Conservation (phyloP, 2,113 vertebrate genomes). For the Gracilinanus agilis region DNA sequence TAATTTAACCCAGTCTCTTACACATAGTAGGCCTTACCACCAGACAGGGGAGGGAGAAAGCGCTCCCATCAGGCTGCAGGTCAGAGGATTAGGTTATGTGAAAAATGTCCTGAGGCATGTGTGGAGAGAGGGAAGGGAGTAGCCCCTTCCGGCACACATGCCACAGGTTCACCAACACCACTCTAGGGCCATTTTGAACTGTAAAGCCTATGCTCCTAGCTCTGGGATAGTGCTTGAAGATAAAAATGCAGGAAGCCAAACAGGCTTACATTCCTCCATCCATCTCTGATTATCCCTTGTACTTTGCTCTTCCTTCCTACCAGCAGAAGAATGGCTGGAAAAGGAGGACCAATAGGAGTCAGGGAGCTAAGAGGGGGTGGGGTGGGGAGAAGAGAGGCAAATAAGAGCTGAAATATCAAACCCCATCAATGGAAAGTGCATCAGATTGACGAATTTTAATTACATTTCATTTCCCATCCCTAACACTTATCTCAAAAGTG, state of each 20-base stretch:
- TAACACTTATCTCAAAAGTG: constrained; percentile 85
- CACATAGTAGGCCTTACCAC: too few relatives aligned
- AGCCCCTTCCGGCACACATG: too few relatives aligned
- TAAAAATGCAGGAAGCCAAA: background rate
- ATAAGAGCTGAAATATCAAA: background rate
- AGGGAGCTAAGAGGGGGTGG: background rate
- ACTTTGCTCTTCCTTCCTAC: background rate
- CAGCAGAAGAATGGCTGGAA: constrained; percentile 8
- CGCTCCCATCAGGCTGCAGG: too few relatives aligned
- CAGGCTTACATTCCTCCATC: background rate
- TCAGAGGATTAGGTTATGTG: too few relatives aligned
- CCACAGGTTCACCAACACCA: too few relatives aligned
- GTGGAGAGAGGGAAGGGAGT: too few relatives aligned
- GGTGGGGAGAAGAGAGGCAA: constrained; percentile 27
- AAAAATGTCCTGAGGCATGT: too few relatives aligned
- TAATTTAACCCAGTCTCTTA: too few relatives aligned
- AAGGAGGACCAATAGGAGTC: constrained; percentile 3
- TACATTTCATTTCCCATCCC: constrained; percentile 84
- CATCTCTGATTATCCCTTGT: background rate
- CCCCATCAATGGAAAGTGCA: constrained; percentile 54
- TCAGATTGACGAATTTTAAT: constrained; percentile 84
- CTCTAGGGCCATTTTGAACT: background rate
- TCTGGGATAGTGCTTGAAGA: background rate
- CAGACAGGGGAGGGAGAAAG: too few relatives aligned
- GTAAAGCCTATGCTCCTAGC: background rate